Conservation (phyloP, 30 jellyfish, hydroid and myxozoan genomes). For the Calvadosia cruxmelitensis region DNA sequence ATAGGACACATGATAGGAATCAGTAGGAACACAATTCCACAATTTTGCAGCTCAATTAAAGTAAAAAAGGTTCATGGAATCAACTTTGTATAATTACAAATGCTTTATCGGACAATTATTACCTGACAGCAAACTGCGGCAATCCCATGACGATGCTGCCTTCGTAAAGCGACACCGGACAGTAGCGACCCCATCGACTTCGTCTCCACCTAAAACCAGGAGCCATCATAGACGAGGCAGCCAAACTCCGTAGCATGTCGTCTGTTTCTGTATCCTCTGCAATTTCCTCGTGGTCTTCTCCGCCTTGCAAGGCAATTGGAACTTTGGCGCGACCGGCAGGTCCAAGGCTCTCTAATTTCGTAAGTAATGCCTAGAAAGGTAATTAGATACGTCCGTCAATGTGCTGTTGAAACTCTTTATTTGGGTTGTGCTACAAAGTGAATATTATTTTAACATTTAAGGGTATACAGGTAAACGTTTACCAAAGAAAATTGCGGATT, state of each 20-base stretch:
- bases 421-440: no score
- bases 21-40: no score
- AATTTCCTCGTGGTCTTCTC: constrained; percentile 74
- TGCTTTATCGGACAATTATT: not conserved
- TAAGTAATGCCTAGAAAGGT: constrained; percentile 35
- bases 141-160: constrained; percentile 59
- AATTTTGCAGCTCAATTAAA: not conserved
- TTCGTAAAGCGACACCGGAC: constrained; percentile 80
- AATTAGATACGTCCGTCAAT: not conserved
- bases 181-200: constrained; percentile 79
- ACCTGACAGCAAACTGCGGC: constrained; percentile 92
- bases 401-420: not conserved
- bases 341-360: constrained; percentile 27
- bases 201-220: constrained; percentile 94
- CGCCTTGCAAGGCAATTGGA: constrained; percentile 72
- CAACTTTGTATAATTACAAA: not conserved
- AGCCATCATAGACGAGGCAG: constrained; percentile 57
- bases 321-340: constrained; percentile 40
- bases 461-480: no score
- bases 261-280: constrained; percentile 86
- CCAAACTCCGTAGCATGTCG: constrained; percentile 71
- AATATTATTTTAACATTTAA: no score
- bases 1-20: no score
- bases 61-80: not conserved
- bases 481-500: no score